phyloP scores from a whole-genome alignment of 2,113 vertebrate species.

The Scopus umbretta region DNA sequence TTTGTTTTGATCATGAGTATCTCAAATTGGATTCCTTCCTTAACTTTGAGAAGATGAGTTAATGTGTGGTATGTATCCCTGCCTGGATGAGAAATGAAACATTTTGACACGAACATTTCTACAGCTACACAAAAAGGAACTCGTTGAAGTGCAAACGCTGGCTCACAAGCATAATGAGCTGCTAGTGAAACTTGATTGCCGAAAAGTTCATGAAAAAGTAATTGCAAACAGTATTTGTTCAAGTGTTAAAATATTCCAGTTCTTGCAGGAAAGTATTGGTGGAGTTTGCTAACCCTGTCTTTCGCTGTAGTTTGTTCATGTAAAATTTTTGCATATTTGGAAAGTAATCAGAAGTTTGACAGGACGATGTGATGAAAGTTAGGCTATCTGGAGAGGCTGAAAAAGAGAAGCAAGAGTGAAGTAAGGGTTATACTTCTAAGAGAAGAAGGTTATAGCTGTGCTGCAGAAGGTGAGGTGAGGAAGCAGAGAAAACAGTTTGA shows the following conservation, averaged over 20 bases:
- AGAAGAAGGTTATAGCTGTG: not conserved
- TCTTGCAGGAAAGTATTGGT: not conserved
- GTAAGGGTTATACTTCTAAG: not conserved
- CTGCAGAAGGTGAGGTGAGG: not conserved
- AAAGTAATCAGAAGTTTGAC: not conserved
- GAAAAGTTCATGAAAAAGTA: not conserved
- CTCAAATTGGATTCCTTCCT: conserved; percentile 22
- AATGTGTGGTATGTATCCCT: not conserved
- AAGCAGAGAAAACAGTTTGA: not conserved
- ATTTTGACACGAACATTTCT: conserved; percentile 44
- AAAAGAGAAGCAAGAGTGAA: not conserved
- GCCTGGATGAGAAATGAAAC: conserved; percentile 21
- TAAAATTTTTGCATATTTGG: not conserved
- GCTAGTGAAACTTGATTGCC: not conserved
- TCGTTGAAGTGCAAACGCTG: not conserved
- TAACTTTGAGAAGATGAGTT: not conserved
- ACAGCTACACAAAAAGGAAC: not conserved
- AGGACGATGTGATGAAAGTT: not conserved
- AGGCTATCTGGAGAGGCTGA: not conserved
- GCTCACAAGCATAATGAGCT: not conserved
- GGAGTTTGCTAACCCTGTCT: conserved; percentile 13
- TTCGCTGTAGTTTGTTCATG: conserved; percentile 7
- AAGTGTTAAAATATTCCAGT: not conserved
- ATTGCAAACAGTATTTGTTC: conserved; percentile 22
- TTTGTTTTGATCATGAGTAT: conserved; percentile 15